A percentile compares a stretch with the other conserved stretches of the same genome.
Conservation (phyloP, 2,113 vertebrate genomes). For the Sinocyclocheilus anophthalmus region DNA sequence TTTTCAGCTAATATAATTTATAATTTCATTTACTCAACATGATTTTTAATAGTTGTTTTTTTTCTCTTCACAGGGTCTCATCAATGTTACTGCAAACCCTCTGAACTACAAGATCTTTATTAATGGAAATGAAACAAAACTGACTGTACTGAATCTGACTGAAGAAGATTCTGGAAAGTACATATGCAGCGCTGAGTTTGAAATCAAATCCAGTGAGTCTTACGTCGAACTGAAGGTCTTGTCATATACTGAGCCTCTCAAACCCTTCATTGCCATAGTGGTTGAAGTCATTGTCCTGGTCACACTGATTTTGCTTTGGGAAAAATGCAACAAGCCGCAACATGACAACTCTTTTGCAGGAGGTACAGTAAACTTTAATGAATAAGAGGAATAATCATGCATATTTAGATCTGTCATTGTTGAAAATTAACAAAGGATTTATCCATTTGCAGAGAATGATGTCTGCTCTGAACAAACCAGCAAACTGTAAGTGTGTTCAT, state of each 20-base stretch:
- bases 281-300: constrained; percentile 81
- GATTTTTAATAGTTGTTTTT: no score
- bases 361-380: constrained; percentile 56
- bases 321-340: constrained; percentile 69
- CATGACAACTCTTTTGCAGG: constrained; percentile 28
- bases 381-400: neutral
- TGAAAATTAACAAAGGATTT: neutral
- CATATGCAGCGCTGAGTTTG: constrained; percentile 79
- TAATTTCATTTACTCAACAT: no score
- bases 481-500: constrained; percentile 72
- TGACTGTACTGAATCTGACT: constrained; percentile 75
- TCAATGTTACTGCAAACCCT: constrained; percentile 47
- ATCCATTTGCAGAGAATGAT: constrained; percentile 67
- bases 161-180: constrained; percentile 76
- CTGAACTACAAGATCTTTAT: constrained; percentile 56
- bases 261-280: constrained; percentile 81
- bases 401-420: no score
- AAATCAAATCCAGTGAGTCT: constrained; percentile 62
- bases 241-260: constrained; percentile 81
- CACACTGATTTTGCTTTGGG: constrained; percentile 77
- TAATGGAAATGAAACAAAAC: constrained; percentile 41
- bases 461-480: constrained; percentile 74
- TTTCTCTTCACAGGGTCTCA: constrained; percentile 56
- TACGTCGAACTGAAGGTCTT: constrained; percentile 77
- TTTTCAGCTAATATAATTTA: no score